Conservation (phyloP, 1,140 invertebrate species). For the Heliconius hewitsoni region DNA sequence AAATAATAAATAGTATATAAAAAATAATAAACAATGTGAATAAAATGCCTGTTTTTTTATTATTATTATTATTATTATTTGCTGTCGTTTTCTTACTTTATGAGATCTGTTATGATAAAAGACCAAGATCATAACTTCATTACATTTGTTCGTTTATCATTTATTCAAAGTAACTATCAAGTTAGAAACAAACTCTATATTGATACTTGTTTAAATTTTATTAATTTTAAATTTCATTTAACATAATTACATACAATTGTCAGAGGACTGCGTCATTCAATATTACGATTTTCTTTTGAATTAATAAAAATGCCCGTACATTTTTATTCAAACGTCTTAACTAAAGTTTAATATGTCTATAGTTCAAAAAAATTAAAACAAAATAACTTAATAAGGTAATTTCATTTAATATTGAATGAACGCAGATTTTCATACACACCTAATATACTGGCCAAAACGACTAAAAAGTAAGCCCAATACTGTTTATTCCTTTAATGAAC, state of each 20-base stretch:
- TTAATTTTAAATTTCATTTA: constrained; percentile 5
- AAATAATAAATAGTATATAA: no score
- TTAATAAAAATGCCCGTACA: background rate
- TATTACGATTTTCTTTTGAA: background rate
- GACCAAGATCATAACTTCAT: background rate
- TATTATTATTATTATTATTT: background rate
- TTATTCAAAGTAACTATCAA: background rate
- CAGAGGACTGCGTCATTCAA: background rate
- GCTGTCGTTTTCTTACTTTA: background rate
- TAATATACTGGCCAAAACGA: constrained; percentile 28
- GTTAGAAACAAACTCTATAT: constrained; percentile 2
- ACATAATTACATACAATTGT: constrained; percentile 8
- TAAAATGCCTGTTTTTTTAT: no score
- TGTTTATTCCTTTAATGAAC: constrained; percentile 17
- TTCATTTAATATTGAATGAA: background rate
- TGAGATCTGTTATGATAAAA: constrained; percentile 8
- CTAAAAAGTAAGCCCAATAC: constrained; percentile 21
- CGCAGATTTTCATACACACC: background rate
- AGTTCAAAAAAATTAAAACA: no score
- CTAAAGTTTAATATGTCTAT: no score
- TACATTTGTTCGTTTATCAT: background rate
- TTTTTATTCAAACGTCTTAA: no score
- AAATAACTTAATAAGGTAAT: no score
- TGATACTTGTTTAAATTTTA: background rate
- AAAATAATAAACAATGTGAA: no score